A percentile compares a stretch with the other conserved stretches of the same genome.
These are phyloP conservation scores for Acheta domesticus DNA, from an alignment of 2,888 invertebrate genomes.

Conservation along the genomic window DNA sequence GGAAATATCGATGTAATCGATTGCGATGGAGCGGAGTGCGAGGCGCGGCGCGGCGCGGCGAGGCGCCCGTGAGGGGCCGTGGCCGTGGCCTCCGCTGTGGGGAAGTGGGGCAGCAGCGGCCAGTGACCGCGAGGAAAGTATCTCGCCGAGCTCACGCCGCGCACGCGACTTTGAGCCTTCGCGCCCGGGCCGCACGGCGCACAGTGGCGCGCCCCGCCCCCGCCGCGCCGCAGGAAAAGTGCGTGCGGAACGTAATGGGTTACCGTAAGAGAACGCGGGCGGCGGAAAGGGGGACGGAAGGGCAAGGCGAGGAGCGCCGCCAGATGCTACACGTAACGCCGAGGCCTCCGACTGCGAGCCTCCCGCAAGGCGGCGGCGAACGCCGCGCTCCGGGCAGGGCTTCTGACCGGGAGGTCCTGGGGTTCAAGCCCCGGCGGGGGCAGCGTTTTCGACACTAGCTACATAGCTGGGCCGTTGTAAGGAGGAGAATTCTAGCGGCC, in stretches of 20 bases:
- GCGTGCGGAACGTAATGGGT: constrained; percentile 18
- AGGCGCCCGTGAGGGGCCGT: background rate
- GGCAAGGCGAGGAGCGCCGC: background rate
- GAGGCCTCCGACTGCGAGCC: too few species aligned
- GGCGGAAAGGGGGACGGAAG: constrained; percentile 18
- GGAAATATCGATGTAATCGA: too few species aligned
- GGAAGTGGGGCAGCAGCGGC: background rate
- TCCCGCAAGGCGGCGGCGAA: too few species aligned
- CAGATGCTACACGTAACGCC: too few species aligned
- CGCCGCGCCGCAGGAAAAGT: background rate
- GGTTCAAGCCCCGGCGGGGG: too few species aligned
- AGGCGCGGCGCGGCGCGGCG: too few species aligned
- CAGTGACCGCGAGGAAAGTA: constrained; percentile 10
- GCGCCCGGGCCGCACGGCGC: background rate
- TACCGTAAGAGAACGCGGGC: background rate
- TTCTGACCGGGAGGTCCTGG: too few species aligned
- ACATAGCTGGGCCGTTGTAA: too few species aligned
- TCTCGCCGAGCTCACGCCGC: background rate
- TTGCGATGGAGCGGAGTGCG: too few species aligned
- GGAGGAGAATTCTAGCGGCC: too few species aligned
- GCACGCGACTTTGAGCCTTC: background rate
- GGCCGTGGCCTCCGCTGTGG: background rate
- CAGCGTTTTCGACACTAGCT: too few species aligned
- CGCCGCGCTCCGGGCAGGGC: too few species aligned
- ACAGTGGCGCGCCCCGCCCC: background rate